Evolutionary conservation across 2,888 invertebrate genomes (phyloP), one percentile per base, ranked within the genome.

Genomic region (Calameuta pallipes): DNA sequence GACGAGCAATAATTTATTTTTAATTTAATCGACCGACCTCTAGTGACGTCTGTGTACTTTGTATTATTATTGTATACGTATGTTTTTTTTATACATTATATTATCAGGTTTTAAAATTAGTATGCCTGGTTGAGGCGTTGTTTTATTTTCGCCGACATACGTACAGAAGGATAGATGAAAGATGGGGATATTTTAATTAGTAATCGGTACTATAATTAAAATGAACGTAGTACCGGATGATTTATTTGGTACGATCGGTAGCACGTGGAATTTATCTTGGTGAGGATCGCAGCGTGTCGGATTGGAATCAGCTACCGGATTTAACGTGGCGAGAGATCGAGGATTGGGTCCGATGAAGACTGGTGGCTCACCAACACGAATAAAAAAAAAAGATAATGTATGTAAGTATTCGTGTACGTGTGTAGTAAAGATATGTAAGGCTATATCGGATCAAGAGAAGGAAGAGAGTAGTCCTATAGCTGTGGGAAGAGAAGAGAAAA

Each of bases 221-320:
- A 31, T 71, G 34, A 71, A 34, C 71, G 31, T 30, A 30, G 34
- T 34, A 56, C 56, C 56, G 56, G 56, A 23, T 56, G 56, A 56
- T 82, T 87, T 88, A 88, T 88, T 87, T 87, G 86, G 81, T 84
- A 84, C 85, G 84, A 88, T 87, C 88, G 80, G 56, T 56, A 56
- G 56, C 56, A 56, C 56, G 56, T 56, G 56, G 56, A 56, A 23
- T 56, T 56, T 56, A 56, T 56, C 56, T 56, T 9, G 56, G 9
- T 23, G 23, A 56, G 56, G 56, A 56, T 56, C 80, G 82, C 82
- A 76, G 80, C 89, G 88, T 88, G 87, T 87, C 89, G 87, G 87
- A 89, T 89, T 81, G 85, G 84, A 85, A 88, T 87, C 87, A 85
- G 89, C 89, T 89, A 89, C 89, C 82, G 88, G 85, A 88, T 85